Evolutionary conservation across 2,888 invertebrate species (phyloP).

Genomic region (Galerucella calmariensis): DNA sequence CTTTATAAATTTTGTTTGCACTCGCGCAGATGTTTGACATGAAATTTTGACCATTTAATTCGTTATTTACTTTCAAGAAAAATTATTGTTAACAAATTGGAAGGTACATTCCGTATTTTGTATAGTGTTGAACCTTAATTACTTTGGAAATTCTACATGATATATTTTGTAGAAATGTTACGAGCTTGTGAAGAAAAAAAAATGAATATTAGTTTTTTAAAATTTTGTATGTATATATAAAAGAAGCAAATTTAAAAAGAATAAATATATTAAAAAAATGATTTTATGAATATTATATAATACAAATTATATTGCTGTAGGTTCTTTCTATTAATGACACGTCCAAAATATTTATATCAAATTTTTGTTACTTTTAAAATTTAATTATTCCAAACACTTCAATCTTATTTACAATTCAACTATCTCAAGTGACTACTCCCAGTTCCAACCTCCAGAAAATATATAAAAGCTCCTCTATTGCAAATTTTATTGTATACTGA

Average conservation of each 20-base stretch:
- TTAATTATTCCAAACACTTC: too few relatives aligned
- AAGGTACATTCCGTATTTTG: constrained; percentile 22
- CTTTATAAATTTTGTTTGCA: not conserved
- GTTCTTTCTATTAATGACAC: not conserved
- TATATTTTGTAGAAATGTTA: constrained; percentile 55
- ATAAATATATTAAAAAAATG: constrained; percentile 34
- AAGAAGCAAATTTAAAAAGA: constrained; percentile 40
- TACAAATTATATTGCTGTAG: not conserved
- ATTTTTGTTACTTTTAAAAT: too few relatives aligned
- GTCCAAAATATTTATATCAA: too few relatives aligned
- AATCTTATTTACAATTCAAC: too few relatives aligned
- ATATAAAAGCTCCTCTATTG: too few relatives aligned
- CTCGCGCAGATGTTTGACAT: not conserved
- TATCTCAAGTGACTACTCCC: too few relatives aligned
- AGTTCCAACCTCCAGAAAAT: not conserved
- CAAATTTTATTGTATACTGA: too few relatives aligned
- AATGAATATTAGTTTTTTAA: constrained; percentile 45
- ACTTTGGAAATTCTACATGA: constrained; percentile 40
- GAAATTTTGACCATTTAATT: constrained; percentile 24
- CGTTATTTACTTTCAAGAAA: not conserved
- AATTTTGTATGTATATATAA: constrained; percentile 52
- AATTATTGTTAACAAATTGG: constrained; percentile 22
- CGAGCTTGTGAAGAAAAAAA: constrained; percentile 45
- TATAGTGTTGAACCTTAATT: constrained; percentile 36
- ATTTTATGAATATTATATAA: constrained; percentile 11